These are phyloP conservation scores for Panulirus ornatus DNA, from an alignment of 1,140 invertebrate species.

Conservation along the genomic window DNA sequence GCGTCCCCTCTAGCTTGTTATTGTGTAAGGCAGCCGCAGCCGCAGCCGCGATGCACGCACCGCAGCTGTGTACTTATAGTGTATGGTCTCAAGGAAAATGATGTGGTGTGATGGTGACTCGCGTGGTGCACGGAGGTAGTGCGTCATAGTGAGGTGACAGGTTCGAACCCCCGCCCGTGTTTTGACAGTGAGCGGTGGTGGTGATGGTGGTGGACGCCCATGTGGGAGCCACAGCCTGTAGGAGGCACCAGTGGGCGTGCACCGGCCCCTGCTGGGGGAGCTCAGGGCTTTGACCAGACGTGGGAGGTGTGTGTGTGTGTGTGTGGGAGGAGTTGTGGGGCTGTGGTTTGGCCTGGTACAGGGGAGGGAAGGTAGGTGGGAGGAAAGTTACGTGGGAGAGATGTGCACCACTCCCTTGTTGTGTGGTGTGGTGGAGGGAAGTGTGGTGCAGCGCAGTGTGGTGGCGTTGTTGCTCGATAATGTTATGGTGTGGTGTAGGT, in stretches of 20 bases:
- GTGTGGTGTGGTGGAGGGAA: no score
- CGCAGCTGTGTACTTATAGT: no score
- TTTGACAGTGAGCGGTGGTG: not conserved
- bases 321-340: not conserved
- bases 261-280: no score
- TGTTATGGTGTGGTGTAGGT: no score
- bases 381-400: not conserved
- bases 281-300: no score
- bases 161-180: not conserved
- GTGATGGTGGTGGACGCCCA: not conserved
- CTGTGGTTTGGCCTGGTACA: not conserved
- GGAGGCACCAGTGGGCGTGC: not conserved
- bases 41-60: not conserved
- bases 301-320: not conserved
- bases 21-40: slow-evolving; percentile 7
- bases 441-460: no score
- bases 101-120: not conserved
- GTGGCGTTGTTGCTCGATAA: no score
- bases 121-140: not conserved
- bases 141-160: not conserved
- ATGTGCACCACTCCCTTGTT: no score
- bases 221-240: no score
- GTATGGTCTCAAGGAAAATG: not conserved
- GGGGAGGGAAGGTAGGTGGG: not conserved
- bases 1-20: slow-evolving; percentile 25